Conservation (phyloP, 2,797 vertebrate genomes). For the Aselliscus stoliczkanus region DNA sequence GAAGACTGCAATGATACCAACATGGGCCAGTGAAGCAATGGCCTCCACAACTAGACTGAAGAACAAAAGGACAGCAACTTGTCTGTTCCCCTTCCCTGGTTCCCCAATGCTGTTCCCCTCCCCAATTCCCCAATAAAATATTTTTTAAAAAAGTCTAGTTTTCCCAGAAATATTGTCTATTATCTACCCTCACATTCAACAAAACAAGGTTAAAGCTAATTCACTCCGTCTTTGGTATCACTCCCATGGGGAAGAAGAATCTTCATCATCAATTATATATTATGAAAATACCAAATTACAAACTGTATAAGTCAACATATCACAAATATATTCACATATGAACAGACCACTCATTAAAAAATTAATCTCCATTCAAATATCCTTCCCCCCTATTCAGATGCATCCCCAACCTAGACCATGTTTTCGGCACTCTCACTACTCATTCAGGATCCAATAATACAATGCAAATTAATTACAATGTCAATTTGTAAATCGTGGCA, state of each 20-base stretch:
- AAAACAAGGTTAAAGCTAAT: neutral
- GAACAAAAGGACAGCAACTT: no score
- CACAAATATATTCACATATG: neutral
- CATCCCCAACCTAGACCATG: neutral
- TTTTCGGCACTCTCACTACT: neutral
- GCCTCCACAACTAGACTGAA: no score
- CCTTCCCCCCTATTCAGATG: neutral
- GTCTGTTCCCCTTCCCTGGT: no score
- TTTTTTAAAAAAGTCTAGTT: no score
- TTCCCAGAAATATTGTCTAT: neutral
- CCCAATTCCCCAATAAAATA: no score
- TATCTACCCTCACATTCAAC: neutral
- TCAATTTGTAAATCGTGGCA: neutral
- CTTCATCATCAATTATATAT: neutral
- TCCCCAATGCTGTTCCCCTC: no score
- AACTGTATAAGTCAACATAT: neutral
- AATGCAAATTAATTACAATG: neutral
- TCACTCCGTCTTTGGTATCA: neutral
- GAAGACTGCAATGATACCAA: no score
- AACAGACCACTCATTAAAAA: neutral
- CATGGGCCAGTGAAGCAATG: no score
- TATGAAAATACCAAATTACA: constrained; percentile 31
- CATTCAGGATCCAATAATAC: neutral
- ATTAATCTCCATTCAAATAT: neutral
- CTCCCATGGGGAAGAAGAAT: neutral